phyloP scores from a whole-genome alignment of 2,888 invertebrate species.

The Rhingia rostrata region DNA sequence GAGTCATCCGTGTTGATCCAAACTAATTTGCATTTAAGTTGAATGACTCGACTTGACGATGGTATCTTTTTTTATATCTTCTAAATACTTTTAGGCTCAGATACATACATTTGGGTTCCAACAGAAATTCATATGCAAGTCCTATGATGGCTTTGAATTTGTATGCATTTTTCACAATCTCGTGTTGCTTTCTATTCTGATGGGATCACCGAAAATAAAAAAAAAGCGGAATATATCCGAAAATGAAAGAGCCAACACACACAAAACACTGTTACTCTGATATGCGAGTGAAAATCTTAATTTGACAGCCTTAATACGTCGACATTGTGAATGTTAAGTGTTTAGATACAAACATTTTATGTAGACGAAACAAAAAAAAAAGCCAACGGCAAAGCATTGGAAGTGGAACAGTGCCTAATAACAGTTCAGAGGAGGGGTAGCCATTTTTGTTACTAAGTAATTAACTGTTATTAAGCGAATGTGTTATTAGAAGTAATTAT shows the following conservation, averaged over 20 bases:
- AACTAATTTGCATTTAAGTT: conserved; percentile 53
- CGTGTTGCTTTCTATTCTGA: conserved; percentile 36
- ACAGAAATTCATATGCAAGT: conserved; percentile 29
- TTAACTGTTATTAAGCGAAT: conserved; percentile 7
- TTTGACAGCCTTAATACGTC: conserved; percentile 28
- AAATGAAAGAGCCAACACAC: background rate
- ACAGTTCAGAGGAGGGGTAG: background rate
- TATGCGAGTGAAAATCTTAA: conserved; percentile 36
- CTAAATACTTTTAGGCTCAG: background rate
- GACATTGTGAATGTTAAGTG: conserved; percentile 38
- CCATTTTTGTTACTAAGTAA: background rate
- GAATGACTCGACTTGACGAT: conserved; percentile 21
- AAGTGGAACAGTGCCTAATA: conserved; percentile 22
- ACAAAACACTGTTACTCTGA: conserved; percentile 29
- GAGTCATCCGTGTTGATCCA: conserved; percentile 5
- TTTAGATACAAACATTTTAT: conserved; percentile 7
- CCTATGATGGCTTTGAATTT: conserved; percentile 33
- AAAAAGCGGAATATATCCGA: background rate
- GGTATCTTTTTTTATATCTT: background rate
- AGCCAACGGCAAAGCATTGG: too few relatives aligned
- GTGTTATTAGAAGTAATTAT: conserved; percentile 18
- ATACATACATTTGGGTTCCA: too few relatives aligned
- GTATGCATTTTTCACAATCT: conserved; percentile 37
- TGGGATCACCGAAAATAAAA: background rate
- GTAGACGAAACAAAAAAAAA: background rate